Percentiles rank a stretch among this genome's conserved stretches.
Conservation (phyloP, 2,888 invertebrate species). For the Holacanthella duospinosa region DNA sequence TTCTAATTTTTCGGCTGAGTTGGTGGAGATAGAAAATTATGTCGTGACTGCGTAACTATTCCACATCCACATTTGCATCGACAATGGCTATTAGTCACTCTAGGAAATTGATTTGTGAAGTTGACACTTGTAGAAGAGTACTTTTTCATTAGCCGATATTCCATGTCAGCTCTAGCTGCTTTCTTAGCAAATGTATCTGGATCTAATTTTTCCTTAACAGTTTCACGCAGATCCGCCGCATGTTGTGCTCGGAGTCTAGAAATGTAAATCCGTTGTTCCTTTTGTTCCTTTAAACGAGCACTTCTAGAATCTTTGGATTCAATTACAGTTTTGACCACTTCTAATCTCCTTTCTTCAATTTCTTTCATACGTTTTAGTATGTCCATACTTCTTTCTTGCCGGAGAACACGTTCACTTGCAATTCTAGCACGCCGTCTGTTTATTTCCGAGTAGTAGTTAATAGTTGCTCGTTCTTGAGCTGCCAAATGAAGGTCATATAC, state of each 20-base stretch:
- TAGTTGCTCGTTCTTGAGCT: conserved; percentile 40
- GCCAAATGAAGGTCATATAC: conserved; percentile 40
- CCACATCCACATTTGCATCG: neutral
- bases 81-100: neutral
- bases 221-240: conserved; percentile 31
- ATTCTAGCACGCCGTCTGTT: conserved; percentile 34
- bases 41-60: no score
- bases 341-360: conserved; percentile 28
- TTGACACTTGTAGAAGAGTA: neutral
- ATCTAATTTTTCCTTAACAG: conserved; percentile 29
- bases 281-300: conserved; percentile 25
- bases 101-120: neutral
- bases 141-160: conserved; percentile 27
- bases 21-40: no score
- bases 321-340: conserved; percentile 27
- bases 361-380: conserved; percentile 30
- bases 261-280: conserved; percentile 28
- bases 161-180: conserved; percentile 33
- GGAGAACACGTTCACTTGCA: conserved; percentile 28
- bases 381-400: conserved; percentile 32
- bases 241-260: conserved; percentile 31
- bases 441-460: conserved; percentile 39
- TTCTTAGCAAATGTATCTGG: conserved; percentile 36
- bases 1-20: no score
- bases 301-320: conserved; percentile 29